Percentiles rank a stretch among this genome's conserved stretches.
Evolutionary conservation across 2,888 invertebrate genomes (phyloP).

Genomic region (Brachyptera putata): DNA sequence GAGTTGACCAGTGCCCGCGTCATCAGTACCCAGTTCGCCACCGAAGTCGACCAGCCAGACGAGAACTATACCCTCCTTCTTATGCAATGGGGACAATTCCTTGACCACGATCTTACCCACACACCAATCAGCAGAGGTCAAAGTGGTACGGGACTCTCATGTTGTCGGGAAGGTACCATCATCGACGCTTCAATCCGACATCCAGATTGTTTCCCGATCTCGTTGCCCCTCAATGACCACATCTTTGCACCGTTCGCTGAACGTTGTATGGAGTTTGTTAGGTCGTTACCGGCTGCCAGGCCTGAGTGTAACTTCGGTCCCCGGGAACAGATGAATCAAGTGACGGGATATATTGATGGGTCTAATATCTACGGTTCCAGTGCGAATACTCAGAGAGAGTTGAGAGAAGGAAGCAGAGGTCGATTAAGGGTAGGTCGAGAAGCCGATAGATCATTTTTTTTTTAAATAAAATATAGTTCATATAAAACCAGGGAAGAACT

Average conservation of each 20-base stretch:
- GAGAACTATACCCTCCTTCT: slow-evolving; percentile 49
- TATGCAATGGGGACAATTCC: slow-evolving; percentile 56
- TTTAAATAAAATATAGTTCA: too few relatives aligned
- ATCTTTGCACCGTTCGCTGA: slow-evolving; percentile 44
- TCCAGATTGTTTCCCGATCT: slow-evolving; percentile 43
- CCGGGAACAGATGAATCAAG: slow-evolving; percentile 64
- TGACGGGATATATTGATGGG: slow-evolving; percentile 67
- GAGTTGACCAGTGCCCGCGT: slow-evolving; percentile 48
- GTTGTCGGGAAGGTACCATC: slow-evolving; percentile 41
- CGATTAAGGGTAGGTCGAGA: slow-evolving; percentile 52
- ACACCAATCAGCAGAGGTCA: slow-evolving; percentile 49
- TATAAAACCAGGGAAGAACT: too few relatives aligned
- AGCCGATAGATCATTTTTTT: too few relatives aligned
- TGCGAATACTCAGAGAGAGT: slow-evolving; percentile 50
- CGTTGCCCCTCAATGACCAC: slow-evolving; percentile 44
- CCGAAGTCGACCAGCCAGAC: slow-evolving; percentile 42
- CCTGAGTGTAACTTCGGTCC: slow-evolving; percentile 49
- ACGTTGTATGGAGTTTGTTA: slow-evolving; percentile 47
- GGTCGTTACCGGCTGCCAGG: slow-evolving; percentile 45
- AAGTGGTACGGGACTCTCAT: slow-evolving; percentile 42
- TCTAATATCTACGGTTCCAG: slow-evolving; percentile 72
- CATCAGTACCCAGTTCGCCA: slow-evolving; percentile 44
- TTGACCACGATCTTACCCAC: slow-evolving; percentile 55
- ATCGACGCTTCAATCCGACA: slow-evolving; percentile 39
- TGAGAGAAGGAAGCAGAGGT: slow-evolving; percentile 60